These are phyloP conservation scores for Cerceris ruficornis DNA, from an alignment of 2,888 invertebrate genomes.

Conservation along the genomic window DNA sequence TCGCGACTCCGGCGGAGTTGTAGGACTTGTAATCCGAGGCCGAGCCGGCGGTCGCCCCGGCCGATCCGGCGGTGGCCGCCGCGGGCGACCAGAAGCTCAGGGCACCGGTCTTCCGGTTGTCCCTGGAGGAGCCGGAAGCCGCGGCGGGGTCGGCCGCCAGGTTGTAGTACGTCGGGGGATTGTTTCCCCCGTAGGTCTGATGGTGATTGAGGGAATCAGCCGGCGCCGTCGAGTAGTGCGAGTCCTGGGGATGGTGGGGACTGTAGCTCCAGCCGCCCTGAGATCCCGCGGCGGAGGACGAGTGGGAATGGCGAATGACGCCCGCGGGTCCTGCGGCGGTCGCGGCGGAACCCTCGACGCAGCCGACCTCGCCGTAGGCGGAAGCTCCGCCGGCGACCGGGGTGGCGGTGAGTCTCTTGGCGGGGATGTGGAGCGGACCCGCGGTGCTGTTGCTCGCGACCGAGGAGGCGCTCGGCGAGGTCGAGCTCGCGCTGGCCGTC, in stretches of 20 bases:
- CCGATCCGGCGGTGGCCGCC: slow-evolving; percentile 81
- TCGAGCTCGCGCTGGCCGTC: slow-evolving; percentile 86
- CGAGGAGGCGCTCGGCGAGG: slow-evolving; percentile 84
- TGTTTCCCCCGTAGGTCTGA: slow-evolving; percentile 86
- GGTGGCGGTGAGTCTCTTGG: slow-evolving; percentile 87
- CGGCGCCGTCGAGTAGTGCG: slow-evolving; percentile 83
- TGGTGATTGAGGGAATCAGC: slow-evolving; percentile 84
- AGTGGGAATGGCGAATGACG: slow-evolving; percentile 89
- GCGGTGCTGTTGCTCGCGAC: slow-evolving; percentile 87
- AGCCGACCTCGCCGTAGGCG: slow-evolving; percentile 79
- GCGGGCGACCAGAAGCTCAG: slow-evolving; percentile 89
- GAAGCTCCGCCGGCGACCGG: slow-evolving; percentile 74
- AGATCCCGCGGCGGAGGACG: slow-evolving; percentile 75
- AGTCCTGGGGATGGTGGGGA: slow-evolving; percentile 83
- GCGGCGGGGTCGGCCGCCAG: slow-evolving; percentile 85
- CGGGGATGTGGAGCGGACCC: slow-evolving; percentile 94
- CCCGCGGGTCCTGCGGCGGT: slow-evolving; percentile 84
- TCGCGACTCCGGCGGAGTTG: slow-evolving; percentile 79
- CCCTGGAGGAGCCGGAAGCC: slow-evolving; percentile 84
- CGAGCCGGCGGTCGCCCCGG: slow-evolving; percentile 77
- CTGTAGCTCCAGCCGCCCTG: slow-evolving; percentile 89
- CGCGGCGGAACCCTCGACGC: slow-evolving; percentile 83
- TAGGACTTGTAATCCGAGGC: slow-evolving; percentile 84
- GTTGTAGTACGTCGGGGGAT: slow-evolving; percentile 89
- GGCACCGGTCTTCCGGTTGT: slow-evolving; percentile 83